These are phyloP conservation scores for Nemurella pictetii DNA, from an alignment of 2,888 invertebrate genomes.

Conservation along the genomic window DNA sequence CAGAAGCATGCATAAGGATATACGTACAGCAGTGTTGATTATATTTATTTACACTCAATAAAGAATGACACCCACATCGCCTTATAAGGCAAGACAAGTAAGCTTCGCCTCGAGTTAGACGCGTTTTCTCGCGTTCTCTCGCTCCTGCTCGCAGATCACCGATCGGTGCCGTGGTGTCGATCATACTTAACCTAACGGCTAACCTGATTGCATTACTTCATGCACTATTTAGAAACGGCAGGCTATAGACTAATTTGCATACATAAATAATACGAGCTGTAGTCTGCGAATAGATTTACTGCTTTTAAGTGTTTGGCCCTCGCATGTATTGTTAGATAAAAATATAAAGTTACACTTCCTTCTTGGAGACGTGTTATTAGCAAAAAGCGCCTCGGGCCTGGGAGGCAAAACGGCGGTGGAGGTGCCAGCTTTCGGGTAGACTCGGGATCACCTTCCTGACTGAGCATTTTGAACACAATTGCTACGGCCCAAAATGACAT, in stretches of 20 bases:
- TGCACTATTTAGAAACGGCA: conserved; percentile 25
- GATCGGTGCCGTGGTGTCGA: not conserved
- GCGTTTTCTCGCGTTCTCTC: not conserved
- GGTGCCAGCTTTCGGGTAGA: not conserved
- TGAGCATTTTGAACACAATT: too few species aligned
- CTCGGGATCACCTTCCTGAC: too few species aligned
- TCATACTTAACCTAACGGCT: not conserved
- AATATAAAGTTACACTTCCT: not conserved
- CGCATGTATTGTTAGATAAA: not conserved
- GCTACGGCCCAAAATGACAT: too few species aligned
- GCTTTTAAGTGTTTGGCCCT: conserved; percentile 20
- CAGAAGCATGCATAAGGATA: not conserved
- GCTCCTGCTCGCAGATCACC: not conserved
- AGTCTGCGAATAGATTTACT: conserved; percentile 18
- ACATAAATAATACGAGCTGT: conserved; percentile 26
- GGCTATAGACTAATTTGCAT: conserved; percentile 24
- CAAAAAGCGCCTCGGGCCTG: not conserved
- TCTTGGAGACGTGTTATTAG: not conserved
- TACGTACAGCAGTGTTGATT: conserved; percentile 17
- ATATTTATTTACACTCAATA: conserved; percentile 31
- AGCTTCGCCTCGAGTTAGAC: not conserved
- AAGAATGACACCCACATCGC: conserved; percentile 30
- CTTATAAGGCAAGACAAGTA: conserved; percentile 10
- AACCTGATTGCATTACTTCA: conserved; percentile 21
- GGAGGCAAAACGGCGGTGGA: not conserved